A percentile compares a stretch with the other conserved stretches of the same genome.
These are phyloP conservation scores for Petrocephalus sullivani DNA, from an alignment of 2,797 vertebrate species.

Conservation along the genomic window DNA sequence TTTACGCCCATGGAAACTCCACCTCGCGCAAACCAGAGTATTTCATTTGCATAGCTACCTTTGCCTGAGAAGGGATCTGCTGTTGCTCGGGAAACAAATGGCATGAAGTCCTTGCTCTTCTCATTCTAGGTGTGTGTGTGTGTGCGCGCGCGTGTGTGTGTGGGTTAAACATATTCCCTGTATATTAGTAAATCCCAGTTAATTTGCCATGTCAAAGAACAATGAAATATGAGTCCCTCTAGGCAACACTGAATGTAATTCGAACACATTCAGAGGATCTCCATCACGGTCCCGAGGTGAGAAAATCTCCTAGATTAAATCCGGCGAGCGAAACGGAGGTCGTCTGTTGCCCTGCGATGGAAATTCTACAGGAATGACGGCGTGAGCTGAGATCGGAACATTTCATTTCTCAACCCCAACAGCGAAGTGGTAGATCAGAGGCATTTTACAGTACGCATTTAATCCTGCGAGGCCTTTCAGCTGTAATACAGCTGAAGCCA, in stretches of 20 bases:
- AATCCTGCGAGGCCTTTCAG: background rate
- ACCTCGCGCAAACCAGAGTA: slow-evolving; percentile 17
- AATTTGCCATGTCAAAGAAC: slow-evolving; percentile 64
- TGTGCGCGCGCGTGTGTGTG: background rate
- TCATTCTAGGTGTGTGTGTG: background rate
- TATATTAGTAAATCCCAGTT: slow-evolving; percentile 58
- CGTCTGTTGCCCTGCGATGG: background rate
- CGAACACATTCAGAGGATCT: slow-evolving; percentile 54
- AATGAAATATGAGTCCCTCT: slow-evolving; percentile 55
- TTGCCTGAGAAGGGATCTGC: slow-evolving; percentile 20
- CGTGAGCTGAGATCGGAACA: background rate
- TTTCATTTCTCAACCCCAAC: background rate
- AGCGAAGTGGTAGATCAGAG: background rate
- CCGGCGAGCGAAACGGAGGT: slow-evolving; percentile 37
- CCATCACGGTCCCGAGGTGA: slow-evolving; percentile 53
- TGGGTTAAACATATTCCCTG: slow-evolving; percentile 45
- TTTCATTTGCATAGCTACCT: slow-evolving; percentile 35
- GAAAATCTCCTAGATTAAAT: slow-evolving; percentile 53
- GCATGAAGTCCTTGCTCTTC: slow-evolving; percentile 45
- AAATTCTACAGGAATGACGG: background rate
- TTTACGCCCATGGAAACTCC: background rate
- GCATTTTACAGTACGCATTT: background rate
- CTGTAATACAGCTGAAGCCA: background rate
- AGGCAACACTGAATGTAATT: slow-evolving; percentile 57
- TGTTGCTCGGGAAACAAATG: slow-evolving; percentile 44